A percentile compares a stretch with the other conserved stretches of the same genome.
Conservation (phyloP, 2,888 invertebrate genomes). For the Ochropleura leucogaster region DNA sequence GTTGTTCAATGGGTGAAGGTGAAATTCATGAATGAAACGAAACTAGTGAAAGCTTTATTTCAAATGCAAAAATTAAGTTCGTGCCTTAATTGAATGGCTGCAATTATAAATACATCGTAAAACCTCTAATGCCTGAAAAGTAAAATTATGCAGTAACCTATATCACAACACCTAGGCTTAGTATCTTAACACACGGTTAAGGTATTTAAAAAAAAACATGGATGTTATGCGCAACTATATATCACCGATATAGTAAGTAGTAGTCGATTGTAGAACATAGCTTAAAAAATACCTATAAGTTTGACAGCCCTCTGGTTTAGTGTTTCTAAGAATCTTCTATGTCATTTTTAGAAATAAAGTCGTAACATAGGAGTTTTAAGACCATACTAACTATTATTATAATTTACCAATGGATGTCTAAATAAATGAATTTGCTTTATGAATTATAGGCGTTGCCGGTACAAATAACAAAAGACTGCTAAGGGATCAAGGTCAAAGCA, state of each 20-base stretch:
- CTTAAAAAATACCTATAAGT: too few species aligned
- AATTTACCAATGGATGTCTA: too few species aligned
- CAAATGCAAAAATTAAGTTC: slow-evolving; percentile 42
- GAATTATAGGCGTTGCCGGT: background rate
- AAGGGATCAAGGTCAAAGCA: background rate
- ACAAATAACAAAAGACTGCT: background rate
- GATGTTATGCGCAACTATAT: too few species aligned
- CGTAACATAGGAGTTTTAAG: too few species aligned
- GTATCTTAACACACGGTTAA: background rate
- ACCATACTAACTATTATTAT: too few species aligned
- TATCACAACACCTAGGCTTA: background rate
- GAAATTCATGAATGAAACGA: slow-evolving; percentile 82
- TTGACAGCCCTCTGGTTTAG: too few species aligned
- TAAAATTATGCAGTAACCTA: background rate
- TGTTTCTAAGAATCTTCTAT: too few species aligned
- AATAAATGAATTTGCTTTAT: background rate
- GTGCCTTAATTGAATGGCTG: slow-evolving; percentile 2
- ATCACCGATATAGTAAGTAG: too few species aligned
- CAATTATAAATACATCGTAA: background rate
- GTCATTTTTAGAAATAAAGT: too few species aligned
- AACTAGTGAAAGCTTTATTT: slow-evolving; percentile 58
- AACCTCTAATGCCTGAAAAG: background rate
- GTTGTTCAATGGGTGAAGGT: slow-evolving; percentile 83
- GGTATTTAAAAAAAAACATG: too few species aligned
- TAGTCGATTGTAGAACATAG: too few species aligned